phyloP scores from a whole-genome alignment of 2,797 vertebrate genomes.

The Sebastes cheni region DNA sequence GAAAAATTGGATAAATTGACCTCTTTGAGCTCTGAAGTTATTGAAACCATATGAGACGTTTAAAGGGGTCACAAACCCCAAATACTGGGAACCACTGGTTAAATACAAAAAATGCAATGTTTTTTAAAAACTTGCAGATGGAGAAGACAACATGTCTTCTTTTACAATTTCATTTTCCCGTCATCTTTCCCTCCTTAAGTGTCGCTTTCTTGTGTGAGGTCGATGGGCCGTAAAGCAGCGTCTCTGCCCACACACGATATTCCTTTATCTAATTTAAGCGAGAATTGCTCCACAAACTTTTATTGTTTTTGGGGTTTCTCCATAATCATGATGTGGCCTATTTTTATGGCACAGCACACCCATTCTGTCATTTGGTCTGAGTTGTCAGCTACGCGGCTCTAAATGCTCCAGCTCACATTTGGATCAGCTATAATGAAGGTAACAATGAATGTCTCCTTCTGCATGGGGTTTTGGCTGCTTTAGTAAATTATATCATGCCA shows the following conservation, averaged over 20 bases:
- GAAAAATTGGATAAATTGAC: neutral
- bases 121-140: neutral
- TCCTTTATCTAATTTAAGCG: constrained; percentile 30
- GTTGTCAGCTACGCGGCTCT: neutral
- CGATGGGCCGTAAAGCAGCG: neutral
- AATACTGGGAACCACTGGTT: neutral
- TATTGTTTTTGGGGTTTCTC: constrained; percentile 42
- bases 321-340: constrained; percentile 31
- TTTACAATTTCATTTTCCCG: neutral
- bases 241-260: neutral
- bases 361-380: constrained; percentile 27
- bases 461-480: neutral
- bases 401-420: constrained; percentile 12
- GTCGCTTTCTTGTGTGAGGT: constrained; percentile 3
- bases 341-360: constrained; percentile 16
- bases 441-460: neutral
- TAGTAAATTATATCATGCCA: neutral
- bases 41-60: neutral
- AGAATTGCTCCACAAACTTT: constrained; percentile 43
- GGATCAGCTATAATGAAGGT: constrained; percentile 1
- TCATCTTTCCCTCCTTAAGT: neutral
- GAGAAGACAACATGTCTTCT: neutral
- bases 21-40: neutral
- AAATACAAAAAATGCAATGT: neutral
- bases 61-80: neutral